Base-by-base conservation (phyloP, 2,888 invertebrate genomes). In the Scaptomyza caliginosa region DNA sequence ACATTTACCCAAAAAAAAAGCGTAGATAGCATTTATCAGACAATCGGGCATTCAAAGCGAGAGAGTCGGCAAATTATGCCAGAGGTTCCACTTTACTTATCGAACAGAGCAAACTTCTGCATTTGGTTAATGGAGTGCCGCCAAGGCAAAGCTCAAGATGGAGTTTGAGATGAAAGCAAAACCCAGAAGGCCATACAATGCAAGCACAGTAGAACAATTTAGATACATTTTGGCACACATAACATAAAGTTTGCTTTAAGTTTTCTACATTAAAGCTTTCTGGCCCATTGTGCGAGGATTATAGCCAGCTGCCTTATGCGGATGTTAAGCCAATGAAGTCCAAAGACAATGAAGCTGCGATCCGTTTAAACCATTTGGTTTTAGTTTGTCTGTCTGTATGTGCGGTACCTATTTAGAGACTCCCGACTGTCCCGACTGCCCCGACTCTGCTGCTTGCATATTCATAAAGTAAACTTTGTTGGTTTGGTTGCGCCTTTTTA, bases 81-180 rank as follows among this genome's bases (percentile, higher is more conserved):
- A 55, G 52, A 52, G 60, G n/a, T 62, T 65, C 65, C 85, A 72
- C 68, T 78, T 82, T 66, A 60, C 66, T 66, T 78, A 79, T 82
- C 79, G 48, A 55, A 43, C 73, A 58, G 51, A 62, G 60, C 13
- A 72, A 36, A 63, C 59, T 59, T 64, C 70, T 71, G 67, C 59
- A 68, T 85, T 72, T 72, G 83, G 78, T 65, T 85, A 80, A 85
- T 80, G 83, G 79, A 67, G 76, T 57, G 69, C 62, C 49, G 72
- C 72, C 52, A 72, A 74, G 70, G 56, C 34, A 16, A 50, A 75
- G 54, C 56, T 39, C 46, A 50, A 65, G 65, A 50, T 70, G 59
- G 42, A 52, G 58, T 32, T 43, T 23, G 11, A 59, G 50, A 55
- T 66, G 50, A 55, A 43, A 21, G 45, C 45, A 28, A 32, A n/a